A percentile compares a stretch with the other conserved stretches of the same genome.
Conservation (phyloP, 2,888 invertebrate species). For the Agrochola lota region DNA sequence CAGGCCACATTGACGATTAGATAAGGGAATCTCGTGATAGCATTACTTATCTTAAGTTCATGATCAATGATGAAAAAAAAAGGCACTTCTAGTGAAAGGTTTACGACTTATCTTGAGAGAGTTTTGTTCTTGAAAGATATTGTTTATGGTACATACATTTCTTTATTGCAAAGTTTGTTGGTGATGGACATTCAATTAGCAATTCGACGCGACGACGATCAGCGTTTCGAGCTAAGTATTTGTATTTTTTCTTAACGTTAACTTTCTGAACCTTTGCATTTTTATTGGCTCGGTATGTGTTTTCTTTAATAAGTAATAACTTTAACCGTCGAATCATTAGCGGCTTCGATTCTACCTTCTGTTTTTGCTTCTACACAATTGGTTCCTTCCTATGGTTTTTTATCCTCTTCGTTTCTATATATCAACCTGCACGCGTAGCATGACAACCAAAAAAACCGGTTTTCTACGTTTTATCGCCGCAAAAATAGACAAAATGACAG, state of each 20-base stretch:
- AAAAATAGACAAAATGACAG: too few species aligned
- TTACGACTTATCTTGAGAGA: neutral
- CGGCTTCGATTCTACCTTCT: neutral
- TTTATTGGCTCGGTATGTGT: conserved; percentile 2
- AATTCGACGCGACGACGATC: conserved; percentile 43
- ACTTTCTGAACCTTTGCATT: conserved; percentile 25
- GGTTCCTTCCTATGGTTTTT: neutral
- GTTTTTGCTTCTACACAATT: neutral
- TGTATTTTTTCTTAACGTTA: neutral
- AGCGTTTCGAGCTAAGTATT: neutral
- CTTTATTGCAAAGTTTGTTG: conserved; percentile 8
- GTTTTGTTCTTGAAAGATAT: conserved; percentile 22
- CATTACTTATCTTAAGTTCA: conserved; percentile 34
- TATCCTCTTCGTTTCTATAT: neutral
- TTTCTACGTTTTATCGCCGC: too few species aligned
- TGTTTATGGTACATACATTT: conserved; percentile 10
- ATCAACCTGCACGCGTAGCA: too few species aligned
- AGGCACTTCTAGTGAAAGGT: neutral
- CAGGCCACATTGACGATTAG: conserved; percentile 31
- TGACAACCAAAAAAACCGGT: too few species aligned
- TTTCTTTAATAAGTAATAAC: neutral
- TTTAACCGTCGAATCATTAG: neutral
- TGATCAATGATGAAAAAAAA: conserved; percentile 35
- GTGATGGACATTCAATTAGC: conserved; percentile 28
- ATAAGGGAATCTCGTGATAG: conserved; percentile 28